A percentile compares a stretch with the other conserved stretches of the same genome.
Conservation (phyloP, 2,113 vertebrate genomes). For the Cavia aperea region DNA sequence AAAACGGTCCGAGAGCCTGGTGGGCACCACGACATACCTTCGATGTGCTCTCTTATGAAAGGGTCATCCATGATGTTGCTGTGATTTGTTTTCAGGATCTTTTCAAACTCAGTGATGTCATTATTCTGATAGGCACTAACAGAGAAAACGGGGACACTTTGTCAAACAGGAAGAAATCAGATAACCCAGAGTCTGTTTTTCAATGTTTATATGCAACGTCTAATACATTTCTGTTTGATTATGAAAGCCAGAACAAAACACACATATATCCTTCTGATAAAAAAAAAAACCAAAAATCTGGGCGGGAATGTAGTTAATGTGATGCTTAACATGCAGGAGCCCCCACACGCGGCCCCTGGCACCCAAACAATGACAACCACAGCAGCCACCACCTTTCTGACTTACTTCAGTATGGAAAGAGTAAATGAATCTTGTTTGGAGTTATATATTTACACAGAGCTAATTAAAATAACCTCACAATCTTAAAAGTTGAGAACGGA, state of each 20-base stretch:
- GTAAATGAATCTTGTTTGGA: background rate
- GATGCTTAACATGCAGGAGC: background rate
- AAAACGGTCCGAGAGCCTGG: background rate
- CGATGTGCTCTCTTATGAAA: conserved; percentile 98
- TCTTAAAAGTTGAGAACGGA: conserved; percentile 18
- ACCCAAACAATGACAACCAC: background rate
- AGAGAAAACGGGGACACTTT: conserved; percentile 43
- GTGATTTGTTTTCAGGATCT: conserved; percentile 99
- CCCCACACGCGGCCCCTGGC: background rate
- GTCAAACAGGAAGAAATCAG: conserved; percentile 26
- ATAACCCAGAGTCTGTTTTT: conserved; percentile 30
- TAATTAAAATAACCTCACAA: conserved; percentile 36
- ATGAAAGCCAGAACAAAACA: conserved; percentile 34
- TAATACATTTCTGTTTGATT: conserved; percentile 27
- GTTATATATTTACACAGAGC: conserved; percentile 19
- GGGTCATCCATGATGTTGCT: conserved; percentile 99
- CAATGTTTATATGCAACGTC: conserved; percentile 45
- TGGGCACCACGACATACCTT: conserved; percentile 81
- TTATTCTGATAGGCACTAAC: conserved; percentile 99
- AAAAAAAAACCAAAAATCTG: background rate
- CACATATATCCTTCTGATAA: background rate
- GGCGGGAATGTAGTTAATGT: background rate
- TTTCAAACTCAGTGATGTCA: conserved; percentile 99
- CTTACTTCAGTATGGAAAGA: conserved; percentile 39
- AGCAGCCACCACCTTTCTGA: background rate